Evolutionary conservation across 2,888 invertebrate genomes (phyloP), one percentile per base, ranked within the genome.

Genomic region (Nomada fabriciana): DNA sequence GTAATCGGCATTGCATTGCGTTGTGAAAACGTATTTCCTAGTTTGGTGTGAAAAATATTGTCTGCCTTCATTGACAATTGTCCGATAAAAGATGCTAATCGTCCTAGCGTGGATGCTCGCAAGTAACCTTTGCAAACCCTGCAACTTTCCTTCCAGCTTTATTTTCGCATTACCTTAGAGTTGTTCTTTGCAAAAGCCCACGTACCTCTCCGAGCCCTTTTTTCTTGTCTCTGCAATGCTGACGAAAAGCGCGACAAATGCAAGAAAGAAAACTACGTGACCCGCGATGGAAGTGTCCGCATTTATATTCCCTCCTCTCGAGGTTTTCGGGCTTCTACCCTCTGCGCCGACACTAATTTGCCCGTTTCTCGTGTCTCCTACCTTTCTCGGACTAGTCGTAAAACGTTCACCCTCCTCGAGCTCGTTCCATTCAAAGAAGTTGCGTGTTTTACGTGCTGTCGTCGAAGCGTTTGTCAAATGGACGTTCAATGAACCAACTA

Each of bases 221-320:
- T 13, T 23, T 52, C 20, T 55, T n/a, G 18, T 50, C 11, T 36
- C 43, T 29, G 20, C 36, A 20, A 60, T 18, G 67, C 64, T 59
- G 64, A 67, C 59, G 82, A 76, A 82, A 82, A 82, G 68, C 64
- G 72, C 75, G 80, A 80, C 77, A 83, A 77, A 82, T 67, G 82
- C 70, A 82, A 77, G 83, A 77, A 82, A 83, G 83, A 76, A 70
- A 82, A 77, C 50, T 83, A 77, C 74, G 83, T 78, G 83, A 78
- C 75, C 79, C 75, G 61, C 61, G 72, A 76, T 59, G 83, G 42
- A 75, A 83, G 73, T 53, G 76, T 71, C 71, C 71, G 65, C 83
- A 83, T 83, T 83, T 83, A 82, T 75, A 76, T 79, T 67, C 75
- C 79, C 72, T 79, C 52, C 74, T 76, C 81, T 76, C 71, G 76